These are phyloP conservation scores for Pseudomyrmex flavicornis DNA, from an alignment of 1,140 invertebrate genomes.

Conservation along the genomic window DNA sequence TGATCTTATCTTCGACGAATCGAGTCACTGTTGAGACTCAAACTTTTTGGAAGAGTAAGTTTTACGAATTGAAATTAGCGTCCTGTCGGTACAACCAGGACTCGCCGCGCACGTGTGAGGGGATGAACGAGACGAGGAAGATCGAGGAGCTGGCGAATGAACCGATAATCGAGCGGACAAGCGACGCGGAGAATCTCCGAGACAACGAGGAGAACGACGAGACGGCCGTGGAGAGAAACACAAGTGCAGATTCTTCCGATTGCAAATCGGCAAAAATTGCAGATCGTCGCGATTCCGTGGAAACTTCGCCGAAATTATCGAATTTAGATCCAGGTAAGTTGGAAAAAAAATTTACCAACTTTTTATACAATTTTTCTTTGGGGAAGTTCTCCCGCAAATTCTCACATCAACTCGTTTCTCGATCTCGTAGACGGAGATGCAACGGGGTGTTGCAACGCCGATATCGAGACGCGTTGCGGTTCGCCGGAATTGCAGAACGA, in stretches of 20 bases:
- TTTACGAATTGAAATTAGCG: constrained; percentile 72
- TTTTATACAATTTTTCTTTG: too few species aligned
- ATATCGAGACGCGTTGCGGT: constrained; percentile 7
- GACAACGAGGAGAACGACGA: background rate
- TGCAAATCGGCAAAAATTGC: background rate
- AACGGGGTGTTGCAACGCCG: background rate
- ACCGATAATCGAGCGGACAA: background rate
- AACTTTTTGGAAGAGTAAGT: constrained; percentile 64
- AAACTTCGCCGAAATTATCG: constrained; percentile 2
- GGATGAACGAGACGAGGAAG: background rate
- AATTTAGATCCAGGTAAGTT: constrained; percentile 35
- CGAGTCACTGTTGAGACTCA: constrained; percentile 46
- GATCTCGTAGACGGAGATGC: background rate
- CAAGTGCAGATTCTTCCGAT: constrained; percentile 13
- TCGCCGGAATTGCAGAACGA: constrained; percentile 30
- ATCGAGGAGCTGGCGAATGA: constrained; percentile 16
- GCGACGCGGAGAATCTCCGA: background rate
- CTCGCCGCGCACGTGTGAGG: constrained; percentile 43
- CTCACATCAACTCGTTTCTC: background rate
- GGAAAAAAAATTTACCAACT: background rate
- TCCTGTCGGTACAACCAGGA: constrained; percentile 74
- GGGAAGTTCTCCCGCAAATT: background rate
- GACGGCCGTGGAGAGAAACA: background rate
- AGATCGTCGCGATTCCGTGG: background rate
- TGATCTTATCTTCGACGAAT: background rate